These are phyloP conservation scores for Garra rufa DNA, from an alignment of 2,113 vertebrate species.

Conservation along the genomic window DNA sequence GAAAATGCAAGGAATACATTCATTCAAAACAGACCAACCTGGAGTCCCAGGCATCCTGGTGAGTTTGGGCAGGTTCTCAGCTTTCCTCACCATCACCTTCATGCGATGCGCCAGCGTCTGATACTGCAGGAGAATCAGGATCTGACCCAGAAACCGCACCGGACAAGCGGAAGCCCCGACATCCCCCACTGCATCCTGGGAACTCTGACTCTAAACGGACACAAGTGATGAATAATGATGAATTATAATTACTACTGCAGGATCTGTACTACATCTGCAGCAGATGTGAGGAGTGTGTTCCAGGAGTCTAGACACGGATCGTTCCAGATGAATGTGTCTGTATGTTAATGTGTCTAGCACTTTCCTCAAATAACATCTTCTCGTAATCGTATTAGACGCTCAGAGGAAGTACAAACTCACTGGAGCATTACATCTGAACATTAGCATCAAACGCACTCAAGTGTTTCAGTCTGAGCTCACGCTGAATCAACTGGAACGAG, in stretches of 20 bases:
- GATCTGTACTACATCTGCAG: not conserved
- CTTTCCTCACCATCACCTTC: slow-evolving; percentile 84
- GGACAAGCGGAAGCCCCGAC: slow-evolving; percentile 36
- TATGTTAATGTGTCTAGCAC: not conserved
- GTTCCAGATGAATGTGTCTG: not conserved
- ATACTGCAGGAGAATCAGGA: slow-evolving; percentile 83
- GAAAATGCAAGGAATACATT: not conserved
- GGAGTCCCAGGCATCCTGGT: slow-evolving; percentile 74
- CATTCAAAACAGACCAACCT: slow-evolving; percentile 64
- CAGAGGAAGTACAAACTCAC: not conserved
- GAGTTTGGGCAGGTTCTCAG: slow-evolving; percentile 75
- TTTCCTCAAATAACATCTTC: not conserved
- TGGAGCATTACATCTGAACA: not conserved
- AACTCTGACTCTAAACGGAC: slow-evolving; percentile 67
- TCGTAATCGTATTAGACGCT: not conserved
- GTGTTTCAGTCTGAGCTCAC: not conserved
- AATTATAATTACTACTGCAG: not conserved
- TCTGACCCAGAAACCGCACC: slow-evolving; percentile 69
- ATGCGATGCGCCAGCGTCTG: slow-evolving; percentile 77
- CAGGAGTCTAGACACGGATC: not conserved
- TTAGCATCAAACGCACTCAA: not conserved
- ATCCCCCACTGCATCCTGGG: slow-evolving; percentile 58
- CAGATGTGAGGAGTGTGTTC: not conserved
- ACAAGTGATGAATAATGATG: too few species aligned
- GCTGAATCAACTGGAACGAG: not conserved